phyloP scores from a whole-genome alignment of 2,797 vertebrate genomes.

The Telmatherina bonti region DNA sequence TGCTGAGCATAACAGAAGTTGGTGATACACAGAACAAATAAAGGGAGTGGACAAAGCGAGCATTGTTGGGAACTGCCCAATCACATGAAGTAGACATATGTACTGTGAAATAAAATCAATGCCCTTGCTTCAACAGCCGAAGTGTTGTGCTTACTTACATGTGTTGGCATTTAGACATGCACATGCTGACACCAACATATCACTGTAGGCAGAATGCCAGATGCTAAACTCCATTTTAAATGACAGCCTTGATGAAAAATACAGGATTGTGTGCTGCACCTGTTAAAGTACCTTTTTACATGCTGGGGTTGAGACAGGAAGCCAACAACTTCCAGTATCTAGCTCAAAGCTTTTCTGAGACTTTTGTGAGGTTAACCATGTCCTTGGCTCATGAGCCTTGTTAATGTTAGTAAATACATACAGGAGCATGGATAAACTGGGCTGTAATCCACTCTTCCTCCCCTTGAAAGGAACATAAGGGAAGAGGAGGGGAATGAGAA shows the following conservation, averaged over 20 bases:
- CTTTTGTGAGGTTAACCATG: constrained; percentile 63
- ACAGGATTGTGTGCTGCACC: constrained; percentile 66
- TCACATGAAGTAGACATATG: constrained; percentile 66
- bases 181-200: constrained; percentile 21
- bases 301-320: constrained; percentile 50
- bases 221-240: constrained; percentile 63
- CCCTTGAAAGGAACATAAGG: constrained; percentile 50
- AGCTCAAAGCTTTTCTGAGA: constrained; percentile 62
- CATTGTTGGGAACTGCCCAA: background rate
- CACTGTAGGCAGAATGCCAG: constrained; percentile 52
- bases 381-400: constrained; percentile 75
- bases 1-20: background rate
- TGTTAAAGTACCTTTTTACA: constrained; percentile 67
- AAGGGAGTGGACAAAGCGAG: background rate
- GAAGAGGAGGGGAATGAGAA: constrained; percentile 52
- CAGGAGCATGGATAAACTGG: constrained; percentile 63
- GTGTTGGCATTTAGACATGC: constrained; percentile 18
- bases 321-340: constrained; percentile 70
- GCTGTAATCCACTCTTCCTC: constrained; percentile 70
- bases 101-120: constrained; percentile 50
- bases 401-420: constrained; percentile 76
- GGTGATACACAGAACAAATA: background rate
- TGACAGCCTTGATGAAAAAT: constrained; percentile 68
- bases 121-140: constrained; percentile 12
- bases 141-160: constrained; percentile 14